Evolutionary conservation across 2,888 invertebrate species (phyloP).

Genomic region (Melitaea athalia): DNA sequence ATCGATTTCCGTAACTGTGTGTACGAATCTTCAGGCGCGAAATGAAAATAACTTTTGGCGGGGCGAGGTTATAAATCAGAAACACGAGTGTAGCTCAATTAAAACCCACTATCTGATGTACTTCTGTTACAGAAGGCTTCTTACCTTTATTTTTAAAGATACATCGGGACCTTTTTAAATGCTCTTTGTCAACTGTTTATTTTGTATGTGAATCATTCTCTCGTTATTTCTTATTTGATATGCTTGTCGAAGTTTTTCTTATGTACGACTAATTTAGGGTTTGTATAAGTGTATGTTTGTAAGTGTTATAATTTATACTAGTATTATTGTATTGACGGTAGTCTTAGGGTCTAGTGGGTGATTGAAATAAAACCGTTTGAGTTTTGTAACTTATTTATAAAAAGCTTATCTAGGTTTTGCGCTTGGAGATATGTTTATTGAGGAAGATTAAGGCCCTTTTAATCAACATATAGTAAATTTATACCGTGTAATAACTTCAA

Average conservation of each 20-base stretch:
- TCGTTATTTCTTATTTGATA: conserved; percentile 37
- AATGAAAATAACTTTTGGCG: conserved; percentile 79
- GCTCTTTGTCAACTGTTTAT: conserved; percentile 52
- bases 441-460: too few relatives aligned
- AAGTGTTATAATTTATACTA: too few relatives aligned
- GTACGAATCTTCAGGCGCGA: conserved; percentile 54
- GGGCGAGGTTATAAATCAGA: conserved; percentile 78
- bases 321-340: too few relatives aligned
- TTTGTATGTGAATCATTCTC: conserved; percentile 40
- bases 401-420: too few relatives aligned
- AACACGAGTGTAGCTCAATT: conserved; percentile 79
- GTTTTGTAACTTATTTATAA: too few relatives aligned
- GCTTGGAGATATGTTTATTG: too few relatives aligned
- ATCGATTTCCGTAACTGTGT: conserved; percentile 38
- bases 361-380: too few relatives aligned
- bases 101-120: conserved; percentile 77
- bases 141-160: conserved; percentile 46
- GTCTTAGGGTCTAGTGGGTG: too few relatives aligned
- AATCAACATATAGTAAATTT: too few relatives aligned
- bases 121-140: conserved; percentile 60
- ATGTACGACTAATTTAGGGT: conserved; percentile 2
- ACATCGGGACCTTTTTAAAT: conserved; percentile 56
- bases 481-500: too few relatives aligned
- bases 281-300: not conserved
- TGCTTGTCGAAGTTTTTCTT: conserved; percentile 6